Evolutionary conservation across 2,797 vertebrate species (phyloP).

Genomic region (Hypotaenidia okinawae): DNA sequence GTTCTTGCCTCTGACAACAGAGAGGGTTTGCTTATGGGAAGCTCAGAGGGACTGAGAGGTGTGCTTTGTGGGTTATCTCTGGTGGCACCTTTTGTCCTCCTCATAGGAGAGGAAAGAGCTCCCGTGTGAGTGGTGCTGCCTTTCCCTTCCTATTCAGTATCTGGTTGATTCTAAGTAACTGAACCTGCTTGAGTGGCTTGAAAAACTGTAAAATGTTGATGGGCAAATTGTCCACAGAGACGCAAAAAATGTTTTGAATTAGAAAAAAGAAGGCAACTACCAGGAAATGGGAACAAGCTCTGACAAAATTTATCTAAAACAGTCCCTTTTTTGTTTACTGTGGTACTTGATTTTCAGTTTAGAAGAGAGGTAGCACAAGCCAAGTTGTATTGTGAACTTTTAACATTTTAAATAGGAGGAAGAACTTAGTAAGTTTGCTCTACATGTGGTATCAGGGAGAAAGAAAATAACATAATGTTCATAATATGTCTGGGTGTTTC

Average conservation of each 20-base stretch:
- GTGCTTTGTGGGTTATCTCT: constrained; percentile 4
- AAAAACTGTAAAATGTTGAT: background rate
- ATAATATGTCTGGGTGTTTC: background rate
- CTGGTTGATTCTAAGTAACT: background rate
- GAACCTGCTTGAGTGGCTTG: background rate
- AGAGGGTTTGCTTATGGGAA: constrained; percentile 44
- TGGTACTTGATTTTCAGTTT: background rate
- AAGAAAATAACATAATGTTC: background rate
- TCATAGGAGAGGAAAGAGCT: background rate
- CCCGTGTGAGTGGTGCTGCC: background rate
- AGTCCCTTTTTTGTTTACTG: background rate
- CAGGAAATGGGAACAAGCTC: background rate
- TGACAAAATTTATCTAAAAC: background rate
- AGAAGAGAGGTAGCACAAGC: background rate
- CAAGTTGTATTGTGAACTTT: background rate
- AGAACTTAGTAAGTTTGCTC: background rate
- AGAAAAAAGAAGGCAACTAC: background rate
- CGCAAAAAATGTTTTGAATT: background rate
- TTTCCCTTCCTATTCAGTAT: constrained; percentile 19
- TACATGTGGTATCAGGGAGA: background rate
- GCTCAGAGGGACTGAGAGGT: constrained; percentile 6
- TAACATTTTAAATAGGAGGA: background rate
- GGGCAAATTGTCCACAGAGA: background rate
- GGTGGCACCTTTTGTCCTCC: constrained; percentile 50
- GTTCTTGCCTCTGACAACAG: constrained; percentile 27